phyloP scores from a whole-genome alignment of 2,888 invertebrate species.

The Callinectes sapidus region DNA sequence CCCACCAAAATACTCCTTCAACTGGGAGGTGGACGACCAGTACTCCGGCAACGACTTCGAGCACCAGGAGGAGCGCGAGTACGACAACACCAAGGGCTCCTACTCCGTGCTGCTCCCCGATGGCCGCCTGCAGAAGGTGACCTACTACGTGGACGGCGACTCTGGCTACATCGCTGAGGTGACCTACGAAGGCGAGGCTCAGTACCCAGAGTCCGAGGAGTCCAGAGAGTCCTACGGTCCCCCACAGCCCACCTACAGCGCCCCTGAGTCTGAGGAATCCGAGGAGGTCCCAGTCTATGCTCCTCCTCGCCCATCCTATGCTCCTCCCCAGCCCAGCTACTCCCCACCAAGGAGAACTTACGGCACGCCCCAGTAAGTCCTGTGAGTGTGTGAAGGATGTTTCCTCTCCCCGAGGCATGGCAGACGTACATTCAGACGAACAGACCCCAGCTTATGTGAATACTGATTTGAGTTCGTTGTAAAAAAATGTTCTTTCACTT shows the following conservation, averaged over 20 bases:
- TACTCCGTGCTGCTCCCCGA: slow-evolving; percentile 59
- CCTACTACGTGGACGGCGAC: slow-evolving; percentile 56
- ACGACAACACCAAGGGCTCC: slow-evolving; percentile 49
- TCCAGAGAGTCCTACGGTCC: slow-evolving; percentile 34
- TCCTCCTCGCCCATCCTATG: slow-evolving; percentile 31
- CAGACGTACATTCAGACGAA: not conserved
- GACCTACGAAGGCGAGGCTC: slow-evolving; percentile 56
- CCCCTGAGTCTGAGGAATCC: slow-evolving; percentile 43
- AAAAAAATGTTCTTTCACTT: not conserved
- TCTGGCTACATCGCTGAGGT: slow-evolving; percentile 60
- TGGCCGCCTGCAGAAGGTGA: slow-evolving; percentile 56
- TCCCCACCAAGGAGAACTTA: not conserved
- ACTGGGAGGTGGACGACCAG: slow-evolving; percentile 51
- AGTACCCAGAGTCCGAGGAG: slow-evolving; percentile 55
- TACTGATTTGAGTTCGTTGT: not conserved
- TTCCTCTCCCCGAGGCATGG: not conserved
- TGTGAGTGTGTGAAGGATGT: not conserved
- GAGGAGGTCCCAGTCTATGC: slow-evolving; percentile 45
- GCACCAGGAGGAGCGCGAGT: slow-evolving; percentile 55
- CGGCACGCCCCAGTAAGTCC: slow-evolving; percentile 29
- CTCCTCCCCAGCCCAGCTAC: slow-evolving; percentile 15
- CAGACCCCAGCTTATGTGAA: not conserved
- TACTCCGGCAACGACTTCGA: slow-evolving; percentile 64
- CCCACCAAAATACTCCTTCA: slow-evolving; percentile 76
- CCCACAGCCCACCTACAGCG: not conserved